Percentiles rank a stretch among this genome's conserved stretches.
phyloP scores from a whole-genome alignment of 2,113 vertebrate species.

The Nicator chloris region DNA sequence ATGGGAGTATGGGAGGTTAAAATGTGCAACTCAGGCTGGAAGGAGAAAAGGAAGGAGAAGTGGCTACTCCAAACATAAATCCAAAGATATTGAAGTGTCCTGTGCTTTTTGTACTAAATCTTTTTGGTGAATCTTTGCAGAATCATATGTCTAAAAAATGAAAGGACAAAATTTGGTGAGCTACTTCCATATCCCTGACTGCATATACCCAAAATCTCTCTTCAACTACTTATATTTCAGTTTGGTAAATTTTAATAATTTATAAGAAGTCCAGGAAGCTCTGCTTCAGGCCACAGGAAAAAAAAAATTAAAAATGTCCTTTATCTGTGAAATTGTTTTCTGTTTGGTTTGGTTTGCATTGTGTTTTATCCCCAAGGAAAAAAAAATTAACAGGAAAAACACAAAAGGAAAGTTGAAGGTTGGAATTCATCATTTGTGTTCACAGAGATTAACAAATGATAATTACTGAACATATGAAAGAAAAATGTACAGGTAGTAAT shows the following conservation, averaged over 20 bases:
- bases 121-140: not conserved
- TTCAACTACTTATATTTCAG: not conserved
- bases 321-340: not conserved
- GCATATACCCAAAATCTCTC: not conserved
- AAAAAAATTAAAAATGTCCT: not conserved
- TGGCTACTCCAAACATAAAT: not conserved
- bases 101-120: not conserved
- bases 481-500: not conserved
- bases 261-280: not conserved
- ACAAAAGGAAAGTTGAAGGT: not conserved
- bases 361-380: too few relatives aligned
- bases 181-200: not conserved
- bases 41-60: not conserved
- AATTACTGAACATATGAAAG: not conserved
- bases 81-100: not conserved
- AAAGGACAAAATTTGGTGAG: not conserved
- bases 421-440: not conserved
- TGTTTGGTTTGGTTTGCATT: fast-evolving
- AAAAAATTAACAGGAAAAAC: not conserved
- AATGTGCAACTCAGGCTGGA: not conserved
- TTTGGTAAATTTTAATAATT: not conserved
- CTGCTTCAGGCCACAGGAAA: not conserved
- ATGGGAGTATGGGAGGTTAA: not conserved
- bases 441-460: not conserved
- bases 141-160: not conserved